Base-by-base conservation (phyloP, 2,888 invertebrate genomes). In the Nesidiocoris tenuis region DNA sequence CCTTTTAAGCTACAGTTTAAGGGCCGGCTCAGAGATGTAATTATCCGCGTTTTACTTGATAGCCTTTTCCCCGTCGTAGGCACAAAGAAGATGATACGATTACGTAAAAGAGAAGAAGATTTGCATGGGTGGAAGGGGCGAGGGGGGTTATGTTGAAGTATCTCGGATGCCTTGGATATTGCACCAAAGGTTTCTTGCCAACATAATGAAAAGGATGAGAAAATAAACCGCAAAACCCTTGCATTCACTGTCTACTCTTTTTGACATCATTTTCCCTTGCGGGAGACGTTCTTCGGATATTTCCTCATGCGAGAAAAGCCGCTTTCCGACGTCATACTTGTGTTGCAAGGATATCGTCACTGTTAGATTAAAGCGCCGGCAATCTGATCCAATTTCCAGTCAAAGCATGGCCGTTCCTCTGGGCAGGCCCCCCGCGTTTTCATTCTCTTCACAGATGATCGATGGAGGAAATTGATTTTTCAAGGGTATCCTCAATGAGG, bases 21-120 rank as follows among this genome's bases (percentile, higher is more conserved):
- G 17, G 59, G 19, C 7, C 59, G 5, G 59, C 59, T 59, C 19
- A 59, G 63, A 61, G 72, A 72, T 72, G 72, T 72, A 72, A 72
- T 72, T 72, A 72, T 72, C 72, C 25, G 72, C 72, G 72, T 72
- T 72, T 72, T 72, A 72, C 72, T 72, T 72, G 72, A 72, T 72
- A 72, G 72, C 72, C 72, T 56, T 72, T 70, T 70, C 59, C 59
- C 57, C 70, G 39, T 63, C 59, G 17, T 16, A 23, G 39, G 25
- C 63, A 61, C 72, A 72, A 72, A 72, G 72, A 72, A 72, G 72
- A 72, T 72, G 72, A 72, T 72, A 72, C 72, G 72, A 72, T 72
- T 72, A 72, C 61, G 61, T 54, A 63, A 72, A 72, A 39, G 72
- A 54, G n/a, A 59, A 59, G 39, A 39, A n/a, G 5, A 7, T 39